A percentile compares a stretch with the other conserved stretches of the same genome.
Evolutionary conservation across 2,888 invertebrate genomes (phyloP).

Genomic region (Lasioglossum figueresi): DNA sequence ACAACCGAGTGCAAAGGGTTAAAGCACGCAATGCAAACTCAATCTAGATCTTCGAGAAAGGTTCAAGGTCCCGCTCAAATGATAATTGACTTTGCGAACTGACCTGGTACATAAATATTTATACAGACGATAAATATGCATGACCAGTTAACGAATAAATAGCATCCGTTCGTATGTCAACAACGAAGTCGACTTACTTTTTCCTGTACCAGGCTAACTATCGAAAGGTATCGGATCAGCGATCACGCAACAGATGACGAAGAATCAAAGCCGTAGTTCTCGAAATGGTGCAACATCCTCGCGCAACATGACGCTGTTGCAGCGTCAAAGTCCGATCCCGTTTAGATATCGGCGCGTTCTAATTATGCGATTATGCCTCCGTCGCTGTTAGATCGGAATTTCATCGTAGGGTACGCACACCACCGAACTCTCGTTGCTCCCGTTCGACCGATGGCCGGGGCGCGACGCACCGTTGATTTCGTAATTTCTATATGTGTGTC

Average conservation of each 20-base stretch:
- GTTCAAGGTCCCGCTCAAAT: not conserved
- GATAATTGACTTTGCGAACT: not conserved
- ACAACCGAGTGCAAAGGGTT: too few relatives aligned
- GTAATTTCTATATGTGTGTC: slow-evolving; percentile 71
- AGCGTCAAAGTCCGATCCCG: slow-evolving; percentile 12
- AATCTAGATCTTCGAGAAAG: not conserved
- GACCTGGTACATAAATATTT: not conserved
- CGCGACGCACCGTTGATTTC: slow-evolving; percentile 54
- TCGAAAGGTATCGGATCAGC: not conserved
- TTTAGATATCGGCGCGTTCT: slow-evolving; percentile 38
- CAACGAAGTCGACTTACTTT: not conserved
- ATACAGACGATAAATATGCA: not conserved
- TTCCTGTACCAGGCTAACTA: not conserved
- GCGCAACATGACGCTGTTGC: not conserved
- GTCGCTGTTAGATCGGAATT: slow-evolving; percentile 52
- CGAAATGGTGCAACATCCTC: slow-evolving; percentile 41
- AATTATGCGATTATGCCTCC: slow-evolving; percentile 46
- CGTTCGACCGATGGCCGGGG: slow-evolving; percentile 44
- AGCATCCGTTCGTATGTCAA: not conserved
- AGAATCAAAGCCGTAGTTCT: not conserved
- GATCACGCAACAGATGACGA: not conserved
- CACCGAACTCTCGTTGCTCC: slow-evolving; percentile 46
- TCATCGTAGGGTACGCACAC: slow-evolving; percentile 35
- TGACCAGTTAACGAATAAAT: not conserved
- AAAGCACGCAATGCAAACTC: not conserved